Evolutionary conservation across 2,888 invertebrate species (phyloP).

Genomic region (Leuctra nigra): DNA sequence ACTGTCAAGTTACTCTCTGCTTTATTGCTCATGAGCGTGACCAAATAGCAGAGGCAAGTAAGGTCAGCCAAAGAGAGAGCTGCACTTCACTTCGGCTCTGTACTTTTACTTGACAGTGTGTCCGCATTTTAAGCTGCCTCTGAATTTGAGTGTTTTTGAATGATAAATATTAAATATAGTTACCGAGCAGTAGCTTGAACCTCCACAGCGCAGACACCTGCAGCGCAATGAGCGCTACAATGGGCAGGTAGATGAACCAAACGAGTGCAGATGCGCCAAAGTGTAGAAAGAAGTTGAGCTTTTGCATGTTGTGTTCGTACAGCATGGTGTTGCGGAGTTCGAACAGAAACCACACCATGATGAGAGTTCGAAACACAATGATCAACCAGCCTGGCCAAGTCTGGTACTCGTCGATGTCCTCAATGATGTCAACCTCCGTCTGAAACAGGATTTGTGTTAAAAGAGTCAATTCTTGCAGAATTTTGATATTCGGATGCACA

Average conservation of each 20-base stretch:
- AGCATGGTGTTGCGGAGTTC: constrained; percentile 64
- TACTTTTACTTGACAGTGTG: too few relatives aligned
- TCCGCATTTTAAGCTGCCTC: constrained; percentile 3
- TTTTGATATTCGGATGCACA: too few relatives aligned
- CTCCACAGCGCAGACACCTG: constrained; percentile 94
- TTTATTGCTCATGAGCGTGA: too few relatives aligned
- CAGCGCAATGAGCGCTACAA: constrained; percentile 86
- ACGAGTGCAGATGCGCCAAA: constrained; percentile 96
- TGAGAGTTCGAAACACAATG: constrained; percentile 72
- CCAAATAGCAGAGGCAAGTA: too few relatives aligned
- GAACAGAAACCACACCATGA: constrained; percentile 73
- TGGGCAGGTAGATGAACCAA: constrained; percentile 96
- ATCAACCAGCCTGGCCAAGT: constrained; percentile 97
- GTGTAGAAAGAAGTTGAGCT: constrained; percentile 89
- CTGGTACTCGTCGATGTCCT: constrained; percentile 95
- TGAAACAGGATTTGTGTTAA: constrained; percentile 49
- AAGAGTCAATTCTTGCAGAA: too few relatives aligned
- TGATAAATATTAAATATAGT: constrained; percentile 36
- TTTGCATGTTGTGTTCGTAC: constrained; percentile 72
- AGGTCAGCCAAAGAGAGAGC: too few relatives aligned
- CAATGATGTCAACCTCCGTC: constrained; percentile 94
- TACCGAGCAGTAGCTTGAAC: constrained; percentile 87
- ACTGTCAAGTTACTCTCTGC: too few relatives aligned
- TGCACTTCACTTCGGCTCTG: too few relatives aligned
- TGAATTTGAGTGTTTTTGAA: not conserved